phyloP scores from a whole-genome alignment of 2,113 vertebrate genomes.

The Crocuta crocuta region DNA sequence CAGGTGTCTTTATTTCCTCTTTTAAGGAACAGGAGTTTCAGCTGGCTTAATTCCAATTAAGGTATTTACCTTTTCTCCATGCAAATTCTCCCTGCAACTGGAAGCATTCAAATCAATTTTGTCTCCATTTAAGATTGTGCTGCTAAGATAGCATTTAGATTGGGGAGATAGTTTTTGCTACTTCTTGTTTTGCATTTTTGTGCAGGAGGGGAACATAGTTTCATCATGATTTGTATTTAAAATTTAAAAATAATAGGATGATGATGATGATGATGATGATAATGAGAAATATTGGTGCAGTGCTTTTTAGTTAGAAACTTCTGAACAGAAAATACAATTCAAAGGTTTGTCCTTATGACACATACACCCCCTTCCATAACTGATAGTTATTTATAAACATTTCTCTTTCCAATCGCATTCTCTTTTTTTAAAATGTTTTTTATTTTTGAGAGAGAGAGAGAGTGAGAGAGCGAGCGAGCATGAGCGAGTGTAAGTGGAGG shows the following conservation, averaged over 20 bases:
- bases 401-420: neutral
- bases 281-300: neutral
- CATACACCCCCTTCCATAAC: neutral
- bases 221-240: constrained; percentile 41
- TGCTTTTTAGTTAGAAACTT: constrained; percentile 7
- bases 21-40: constrained; percentile 8
- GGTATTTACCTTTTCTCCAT: constrained; percentile 37
- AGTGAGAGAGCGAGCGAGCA: neutral
- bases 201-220: neutral
- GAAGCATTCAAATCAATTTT: constrained; percentile 35
- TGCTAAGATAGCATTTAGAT: constrained; percentile 30
- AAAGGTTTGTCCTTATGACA: neutral
- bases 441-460: neutral
- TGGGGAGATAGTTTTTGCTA: neutral
- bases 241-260: neutral
- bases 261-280: neutral
- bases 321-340: neutral
- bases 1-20: constrained; percentile 29
- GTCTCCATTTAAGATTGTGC: neutral
- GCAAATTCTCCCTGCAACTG: constrained; percentile 34
- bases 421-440: neutral
- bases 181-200: neutral
- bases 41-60: constrained; percentile 54
- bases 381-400: constrained; percentile 6
- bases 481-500: neutral